Conservation (phyloP, 2,113 vertebrate species). For the Eulemur macaco region DNA sequence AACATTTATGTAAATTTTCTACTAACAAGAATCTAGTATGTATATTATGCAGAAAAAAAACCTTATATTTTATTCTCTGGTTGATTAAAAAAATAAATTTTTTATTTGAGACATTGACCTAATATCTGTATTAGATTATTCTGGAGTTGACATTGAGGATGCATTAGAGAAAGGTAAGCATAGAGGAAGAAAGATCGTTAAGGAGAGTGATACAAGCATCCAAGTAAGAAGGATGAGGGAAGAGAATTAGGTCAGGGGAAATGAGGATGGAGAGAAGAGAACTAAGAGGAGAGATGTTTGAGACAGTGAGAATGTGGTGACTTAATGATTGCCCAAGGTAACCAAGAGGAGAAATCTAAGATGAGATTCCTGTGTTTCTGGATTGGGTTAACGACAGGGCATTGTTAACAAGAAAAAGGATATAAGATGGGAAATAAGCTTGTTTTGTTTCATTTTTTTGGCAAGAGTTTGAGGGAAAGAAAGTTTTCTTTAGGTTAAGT, state of each 20-base stretch:
- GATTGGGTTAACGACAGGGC: background rate
- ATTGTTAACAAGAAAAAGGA: background rate
- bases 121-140: background rate
- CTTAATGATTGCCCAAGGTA: background rate
- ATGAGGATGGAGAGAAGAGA: background rate
- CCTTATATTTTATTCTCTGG: background rate
- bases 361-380: background rate
- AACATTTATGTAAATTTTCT: background rate
- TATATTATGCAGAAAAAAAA: background rate
- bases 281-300: background rate
- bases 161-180: background rate
- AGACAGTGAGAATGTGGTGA: background rate
- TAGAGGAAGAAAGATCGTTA: background rate
- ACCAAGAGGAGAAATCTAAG: background rate
- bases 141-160: background rate
- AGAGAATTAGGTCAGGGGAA: background rate
- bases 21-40: background rate
- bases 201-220: background rate
- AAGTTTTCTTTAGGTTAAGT: background rate
- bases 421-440: background rate
- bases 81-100: background rate
- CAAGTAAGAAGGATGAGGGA: background rate
- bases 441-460: background rate
- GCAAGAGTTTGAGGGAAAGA: background rate
- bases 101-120: background rate